Base-by-base conservation (phyloP, 2,797 vertebrate species). In the Gymnothorax javanicus region DNA sequence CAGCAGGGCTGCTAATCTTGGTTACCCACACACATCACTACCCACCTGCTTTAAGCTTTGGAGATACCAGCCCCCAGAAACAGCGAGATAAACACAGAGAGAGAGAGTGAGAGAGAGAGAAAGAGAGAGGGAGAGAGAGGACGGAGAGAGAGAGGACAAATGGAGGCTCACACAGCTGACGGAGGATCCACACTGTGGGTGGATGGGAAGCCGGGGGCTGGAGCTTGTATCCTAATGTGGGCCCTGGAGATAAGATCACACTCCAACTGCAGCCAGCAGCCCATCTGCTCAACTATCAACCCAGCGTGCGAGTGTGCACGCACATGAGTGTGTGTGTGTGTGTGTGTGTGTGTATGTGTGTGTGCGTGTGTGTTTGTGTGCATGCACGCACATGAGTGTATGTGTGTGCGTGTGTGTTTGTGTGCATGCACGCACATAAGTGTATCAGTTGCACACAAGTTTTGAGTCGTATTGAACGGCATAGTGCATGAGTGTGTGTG, bases 1-100 rank as follows among this genome's bases (percentile, higher is more conserved):
- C 33, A 43, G 33, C 33, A 1, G 33, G 33, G 33, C 33, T 43
- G 33, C 33, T 43, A 43, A 43, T 43, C 33, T 25, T 60, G 71
- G 52, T 71, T 25, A 15, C 56, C 60, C 27, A 56, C 25, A 79
- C 52, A 89, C 87, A 88, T 83, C 84, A 88, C 84, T 85, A 83
- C 43, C 59, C 59, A 79, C 82, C 79, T 43, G 60, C 67, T 87
- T 73, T 86, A 83, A 81, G 62, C 50, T 85, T 81, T 87, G 87
- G 62, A 67, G 33, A 83, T 69, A 67, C 81, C 86, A 0, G 27
- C 25, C 69, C 12, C 56, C 56, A 4, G 57, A 60, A 58, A 58
- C 73, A 77, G 73, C 1, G 43, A 75, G 64, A 82, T 52, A 83
- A 59, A 71, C 43, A 7, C 7, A 50, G 13, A 52, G 43, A 4